Conservation (phyloP, 2,888 invertebrate species). For the Cosmia pyralina region DNA sequence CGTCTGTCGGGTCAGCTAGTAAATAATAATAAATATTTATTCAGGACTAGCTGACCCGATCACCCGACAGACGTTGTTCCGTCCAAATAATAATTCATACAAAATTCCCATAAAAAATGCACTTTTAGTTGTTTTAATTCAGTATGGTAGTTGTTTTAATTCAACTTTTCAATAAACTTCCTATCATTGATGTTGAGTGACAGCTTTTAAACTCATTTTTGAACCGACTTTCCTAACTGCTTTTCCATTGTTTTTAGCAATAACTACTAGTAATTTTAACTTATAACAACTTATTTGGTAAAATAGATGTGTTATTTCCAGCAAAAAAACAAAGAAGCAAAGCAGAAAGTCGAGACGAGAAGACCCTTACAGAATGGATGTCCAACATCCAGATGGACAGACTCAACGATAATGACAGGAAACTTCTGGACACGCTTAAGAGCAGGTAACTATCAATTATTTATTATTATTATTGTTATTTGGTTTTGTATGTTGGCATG, state of each 20-base stretch:
- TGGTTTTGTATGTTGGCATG: too few relatives aligned
- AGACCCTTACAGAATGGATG: conserved; percentile 89
- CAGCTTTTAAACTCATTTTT: not conserved
- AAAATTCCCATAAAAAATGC: too few relatives aligned
- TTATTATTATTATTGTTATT: not conserved
- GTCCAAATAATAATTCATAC: too few relatives aligned
- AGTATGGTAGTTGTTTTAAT: not conserved
- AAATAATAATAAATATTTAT: not conserved
- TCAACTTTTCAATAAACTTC: not conserved
- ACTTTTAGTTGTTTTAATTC: not conserved
- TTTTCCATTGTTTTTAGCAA: not conserved
- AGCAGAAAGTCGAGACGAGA: conserved; percentile 88
- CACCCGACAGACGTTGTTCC: too few relatives aligned
- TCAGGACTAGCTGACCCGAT: not conserved
- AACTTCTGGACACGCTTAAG: conserved; percentile 89
- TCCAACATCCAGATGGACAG: conserved; percentile 86
- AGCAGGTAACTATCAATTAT: conserved; percentile 71
- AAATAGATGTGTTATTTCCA: not conserved
- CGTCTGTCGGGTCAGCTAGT: too few relatives aligned
- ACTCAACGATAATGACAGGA: conserved; percentile 90
- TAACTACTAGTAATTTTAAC: not conserved
- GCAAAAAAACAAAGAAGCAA: conserved; percentile 82
- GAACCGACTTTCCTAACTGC: not conserved
- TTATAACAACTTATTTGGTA: not conserved
- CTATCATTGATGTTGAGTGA: not conserved